These are phyloP conservation scores for Coturnix japonica DNA, from an alignment of 2,113 vertebrate genomes.

Conservation along the genomic window DNA sequence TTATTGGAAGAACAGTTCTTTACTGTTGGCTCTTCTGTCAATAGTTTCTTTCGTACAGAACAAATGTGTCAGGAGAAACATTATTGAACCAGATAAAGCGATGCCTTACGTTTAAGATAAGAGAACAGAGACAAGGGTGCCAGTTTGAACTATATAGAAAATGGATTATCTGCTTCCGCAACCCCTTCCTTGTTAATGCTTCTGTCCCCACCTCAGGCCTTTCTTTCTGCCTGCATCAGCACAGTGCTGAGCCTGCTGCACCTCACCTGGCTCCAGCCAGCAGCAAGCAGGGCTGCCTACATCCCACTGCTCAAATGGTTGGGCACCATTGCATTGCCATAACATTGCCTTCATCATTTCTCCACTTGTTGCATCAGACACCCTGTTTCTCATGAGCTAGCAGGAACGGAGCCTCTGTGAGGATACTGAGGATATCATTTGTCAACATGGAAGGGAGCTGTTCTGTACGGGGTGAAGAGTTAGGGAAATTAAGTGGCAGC, in stretches of 20 bases:
- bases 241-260: background rate
- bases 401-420: background rate
- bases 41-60: conserved; percentile 13
- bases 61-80: conserved; percentile 31
- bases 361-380: conserved; percentile 31
- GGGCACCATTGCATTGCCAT: background rate
- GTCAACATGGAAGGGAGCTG: background rate
- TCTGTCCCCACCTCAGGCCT: background rate
- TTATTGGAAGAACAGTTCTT: conserved; percentile 20
- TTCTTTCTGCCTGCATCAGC: background rate
- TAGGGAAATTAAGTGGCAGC: background rate
- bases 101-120: background rate
- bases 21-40: background rate
- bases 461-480: background rate
- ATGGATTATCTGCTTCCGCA: background rate
- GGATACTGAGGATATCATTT: background rate
- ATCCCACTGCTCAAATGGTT: no score
- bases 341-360: conserved; percentile 38
- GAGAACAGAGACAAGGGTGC: background rate
- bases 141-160: background rate
- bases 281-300: background rate
- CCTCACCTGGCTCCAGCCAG: no score
- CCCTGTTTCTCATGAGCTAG: background rate
- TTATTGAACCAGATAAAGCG: conserved; percentile 34
- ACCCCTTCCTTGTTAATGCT: background rate